phyloP scores from a whole-genome alignment of 64 coral and sea anemone species.

The Orbicella faveolata region DNA sequence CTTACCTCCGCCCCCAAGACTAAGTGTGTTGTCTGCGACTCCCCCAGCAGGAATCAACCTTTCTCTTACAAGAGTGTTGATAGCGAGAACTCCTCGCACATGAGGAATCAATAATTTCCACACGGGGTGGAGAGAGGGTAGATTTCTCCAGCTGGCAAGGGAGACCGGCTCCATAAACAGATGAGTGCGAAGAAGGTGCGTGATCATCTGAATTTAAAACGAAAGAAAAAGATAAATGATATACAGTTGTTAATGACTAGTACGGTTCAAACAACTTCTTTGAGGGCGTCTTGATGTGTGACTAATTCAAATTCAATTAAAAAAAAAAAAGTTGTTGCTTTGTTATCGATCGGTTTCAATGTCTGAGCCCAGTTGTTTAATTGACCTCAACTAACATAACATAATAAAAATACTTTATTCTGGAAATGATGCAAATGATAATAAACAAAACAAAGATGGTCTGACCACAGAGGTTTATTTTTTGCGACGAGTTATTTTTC shows the following conservation, averaged over 20 bases:
- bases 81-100: slow-evolving; percentile 68
- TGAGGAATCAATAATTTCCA: slow-evolving; percentile 78
- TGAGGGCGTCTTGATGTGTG: too few relatives aligned
- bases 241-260: not conserved
- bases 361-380: too few relatives aligned
- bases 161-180: slow-evolving; percentile 77
- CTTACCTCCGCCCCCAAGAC: slow-evolving; percentile 26
- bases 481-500: too few relatives aligned
- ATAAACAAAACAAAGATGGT: too few relatives aligned
- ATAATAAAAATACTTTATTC: too few relatives aligned
- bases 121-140: slow-evolving; percentile 87
- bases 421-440: too few relatives aligned
- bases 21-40: slow-evolving; percentile 19
- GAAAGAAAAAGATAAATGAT: not conserved
- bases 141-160: slow-evolving; percentile 72
- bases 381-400: too few relatives aligned
- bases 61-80: slow-evolving; percentile 70
- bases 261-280: too few relatives aligned
- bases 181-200: slow-evolving; percentile 74
- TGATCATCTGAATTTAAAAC: slow-evolving; percentile 52
- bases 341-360: too few relatives aligned
- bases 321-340: too few relatives aligned
- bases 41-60: slow-evolving; percentile 54
- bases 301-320: too few relatives aligned
- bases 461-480: too few relatives aligned